These are phyloP conservation scores for Hyposmocoma kahamanoa DNA, from an alignment of 1,140 invertebrate species.

Conservation along the genomic window DNA sequence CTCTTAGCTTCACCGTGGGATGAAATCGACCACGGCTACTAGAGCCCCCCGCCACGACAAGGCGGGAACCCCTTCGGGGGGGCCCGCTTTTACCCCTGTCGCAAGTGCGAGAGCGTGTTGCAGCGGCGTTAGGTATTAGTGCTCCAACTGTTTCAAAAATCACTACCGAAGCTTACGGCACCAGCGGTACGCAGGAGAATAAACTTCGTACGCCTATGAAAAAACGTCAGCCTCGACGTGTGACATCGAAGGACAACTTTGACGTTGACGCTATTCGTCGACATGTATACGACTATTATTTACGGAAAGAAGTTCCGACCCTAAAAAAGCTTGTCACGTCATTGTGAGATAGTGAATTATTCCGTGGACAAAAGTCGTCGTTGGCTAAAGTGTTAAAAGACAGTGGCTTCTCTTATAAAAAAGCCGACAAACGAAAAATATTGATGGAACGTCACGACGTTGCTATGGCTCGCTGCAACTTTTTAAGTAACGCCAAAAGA, in stretches of 20 bases:
- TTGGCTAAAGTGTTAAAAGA: too few relatives aligned
- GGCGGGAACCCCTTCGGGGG: slow-evolving; percentile 10
- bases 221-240: not conserved
- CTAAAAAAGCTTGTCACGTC: too few relatives aligned
- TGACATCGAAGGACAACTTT: slow-evolving; percentile 14
- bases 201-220: slow-evolving; percentile 8
- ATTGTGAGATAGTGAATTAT: too few relatives aligned
- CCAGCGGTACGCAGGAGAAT: slow-evolving; percentile 10
- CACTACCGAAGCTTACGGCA: slow-evolving; percentile 11
- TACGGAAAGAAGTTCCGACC: slow-evolving; percentile 11
- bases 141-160: slow-evolving; percentile 9
- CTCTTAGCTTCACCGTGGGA: too few relatives aligned
- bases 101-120: slow-evolving; percentile 10
- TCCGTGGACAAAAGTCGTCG: too few relatives aligned
- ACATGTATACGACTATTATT: slow-evolving; percentile 13
- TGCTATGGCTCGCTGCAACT: too few relatives aligned
- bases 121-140: slow-evolving; percentile 11
- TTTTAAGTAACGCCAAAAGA: too few relatives aligned
- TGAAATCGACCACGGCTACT: too few relatives aligned
- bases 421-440: too few relatives aligned
- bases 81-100: slow-evolving; percentile 7
- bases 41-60: too few relatives aligned
- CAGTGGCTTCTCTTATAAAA: too few relatives aligned
- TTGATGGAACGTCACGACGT: too few relatives aligned
- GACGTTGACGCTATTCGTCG: slow-evolving; percentile 14